A percentile compares a stretch with the other conserved stretches of the same genome.
Evolutionary conservation across 2,113 vertebrate species (phyloP).

Genomic region (Paedocypris sp.): DNA sequence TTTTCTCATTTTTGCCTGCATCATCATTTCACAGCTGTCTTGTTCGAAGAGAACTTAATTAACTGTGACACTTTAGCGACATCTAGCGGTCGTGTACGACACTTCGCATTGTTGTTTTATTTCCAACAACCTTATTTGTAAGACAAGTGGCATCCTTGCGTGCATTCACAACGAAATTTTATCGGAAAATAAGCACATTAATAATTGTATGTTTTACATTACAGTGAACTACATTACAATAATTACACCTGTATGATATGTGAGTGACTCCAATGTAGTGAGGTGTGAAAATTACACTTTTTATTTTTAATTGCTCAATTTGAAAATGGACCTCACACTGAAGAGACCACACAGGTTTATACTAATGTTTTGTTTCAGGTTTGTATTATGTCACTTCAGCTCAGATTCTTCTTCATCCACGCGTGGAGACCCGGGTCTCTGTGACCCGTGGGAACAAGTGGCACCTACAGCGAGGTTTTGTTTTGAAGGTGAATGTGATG

Average conservation of each 20-base stretch:
- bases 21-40: too few relatives aligned
- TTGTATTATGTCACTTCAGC: not conserved
- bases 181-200: too few relatives aligned
- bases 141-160: too few relatives aligned
- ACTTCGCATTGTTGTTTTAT: not conserved
- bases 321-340: conserved; percentile 59
- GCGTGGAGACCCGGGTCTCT: not conserved
- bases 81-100: conserved; percentile 50
- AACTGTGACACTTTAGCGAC: conserved; percentile 50
- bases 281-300: too few relatives aligned
- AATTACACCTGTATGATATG: too few relatives aligned
- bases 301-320: too few relatives aligned
- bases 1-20: not conserved
- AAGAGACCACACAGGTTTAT: not conserved
- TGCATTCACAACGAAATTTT: not conserved
- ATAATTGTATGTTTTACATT: too few relatives aligned
- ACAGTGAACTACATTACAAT: too few relatives aligned
- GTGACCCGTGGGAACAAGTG: not conserved
- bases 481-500: not conserved
- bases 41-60: too few relatives aligned
- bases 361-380: conserved; percentile 4
- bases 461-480: not conserved
- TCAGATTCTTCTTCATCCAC: not conserved
- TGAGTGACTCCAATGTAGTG: too few relatives aligned
- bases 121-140: too few relatives aligned